These are phyloP conservation scores for Phortica okadai DNA, from an alignment of 2,888 invertebrate species.

Conservation along the genomic window DNA sequence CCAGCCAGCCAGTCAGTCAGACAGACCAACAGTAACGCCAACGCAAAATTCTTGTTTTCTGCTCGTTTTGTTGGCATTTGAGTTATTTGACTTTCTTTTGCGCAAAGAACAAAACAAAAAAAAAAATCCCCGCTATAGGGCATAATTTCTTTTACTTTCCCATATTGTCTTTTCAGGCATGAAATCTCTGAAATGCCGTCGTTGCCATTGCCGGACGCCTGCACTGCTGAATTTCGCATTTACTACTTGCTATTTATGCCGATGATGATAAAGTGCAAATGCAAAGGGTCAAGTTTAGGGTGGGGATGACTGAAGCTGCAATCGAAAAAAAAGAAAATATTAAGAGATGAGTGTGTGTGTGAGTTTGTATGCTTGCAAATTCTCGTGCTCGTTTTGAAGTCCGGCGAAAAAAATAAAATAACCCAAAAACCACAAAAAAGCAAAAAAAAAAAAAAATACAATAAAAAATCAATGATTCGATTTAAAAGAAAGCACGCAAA, in stretches of 20 bases:
- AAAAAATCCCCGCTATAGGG: neutral
- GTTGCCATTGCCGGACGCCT: constrained; percentile 9
- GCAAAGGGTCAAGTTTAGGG: constrained; percentile 66
- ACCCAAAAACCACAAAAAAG: constrained; percentile 44
- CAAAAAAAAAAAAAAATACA: constrained; percentile 50
- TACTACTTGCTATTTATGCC: neutral
- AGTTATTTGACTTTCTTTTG: neutral
- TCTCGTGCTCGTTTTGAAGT: constrained; percentile 37
- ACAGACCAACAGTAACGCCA: neutral
- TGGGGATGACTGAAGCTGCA: constrained; percentile 39
- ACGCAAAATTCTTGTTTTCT: neutral
- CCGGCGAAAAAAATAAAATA: constrained; percentile 33
- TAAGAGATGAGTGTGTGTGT: constrained; percentile 40
- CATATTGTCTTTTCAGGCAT: constrained; percentile 1
- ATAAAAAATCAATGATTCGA: constrained; percentile 65
- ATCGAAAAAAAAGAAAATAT: neutral
- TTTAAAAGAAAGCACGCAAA: constrained; percentile 28
- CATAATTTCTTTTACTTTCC: neutral
- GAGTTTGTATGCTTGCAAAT: constrained; percentile 27
- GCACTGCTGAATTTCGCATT: constrained; percentile 11
- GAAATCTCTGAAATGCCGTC: neutral
- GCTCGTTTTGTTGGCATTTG: neutral
- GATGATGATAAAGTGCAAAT: constrained; percentile 63
- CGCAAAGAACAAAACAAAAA: neutral
- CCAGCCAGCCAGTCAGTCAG: neutral